Evolutionary conservation across 1,140 invertebrate species (phyloP).

Genomic region (Zaprionus davidi): DNA sequence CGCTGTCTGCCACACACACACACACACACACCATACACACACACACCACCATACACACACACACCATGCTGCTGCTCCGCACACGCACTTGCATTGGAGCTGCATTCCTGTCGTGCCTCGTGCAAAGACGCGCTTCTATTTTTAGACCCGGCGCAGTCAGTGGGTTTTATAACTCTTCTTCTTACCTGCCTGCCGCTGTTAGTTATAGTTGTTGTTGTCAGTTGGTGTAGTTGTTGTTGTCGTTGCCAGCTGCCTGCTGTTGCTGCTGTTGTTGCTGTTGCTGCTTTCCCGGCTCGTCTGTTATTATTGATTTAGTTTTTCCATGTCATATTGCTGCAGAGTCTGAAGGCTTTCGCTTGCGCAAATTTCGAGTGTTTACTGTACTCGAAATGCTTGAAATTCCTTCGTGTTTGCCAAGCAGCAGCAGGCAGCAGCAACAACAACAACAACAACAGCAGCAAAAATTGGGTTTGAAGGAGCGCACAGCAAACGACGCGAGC

Average conservation of each 20-base stretch:
- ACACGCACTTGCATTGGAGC: slow-evolving; percentile 69
- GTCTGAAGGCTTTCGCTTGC: slow-evolving; percentile 29
- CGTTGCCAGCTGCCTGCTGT: slow-evolving; percentile 16
- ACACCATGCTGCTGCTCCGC: slow-evolving; percentile 2
- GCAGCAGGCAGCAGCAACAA: slow-evolving; percentile 2
- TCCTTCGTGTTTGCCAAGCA: slow-evolving; percentile 39
- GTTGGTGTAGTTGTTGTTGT: slow-evolving; percentile 16
- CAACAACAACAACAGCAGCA: slow-evolving; percentile 1
- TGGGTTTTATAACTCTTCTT: slow-evolving; percentile 61
- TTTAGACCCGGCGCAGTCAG: slow-evolving; percentile 72
- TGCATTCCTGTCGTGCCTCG: slow-evolving; percentile 71
- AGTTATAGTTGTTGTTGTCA: slow-evolving; percentile 25
- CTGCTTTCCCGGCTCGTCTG: slow-evolving; percentile 21
- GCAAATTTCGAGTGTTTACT: slow-evolving; percentile 59
- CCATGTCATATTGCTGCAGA: slow-evolving; percentile 30
- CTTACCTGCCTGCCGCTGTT: slow-evolving; percentile 16
- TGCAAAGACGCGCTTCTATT: slow-evolving; percentile 64
- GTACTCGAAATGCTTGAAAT: slow-evolving; percentile 69
- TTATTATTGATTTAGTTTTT: slow-evolving; percentile 57
- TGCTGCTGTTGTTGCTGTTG: slow-evolving; percentile 13
- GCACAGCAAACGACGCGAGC: slow-evolving; percentile 36
- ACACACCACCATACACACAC: slow-evolving; percentile 11
- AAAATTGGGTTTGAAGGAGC: slow-evolving; percentile 57
- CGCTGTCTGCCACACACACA: slow-evolving; percentile 64
- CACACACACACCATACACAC: slow-evolving; percentile 18